Base-by-base conservation (phyloP, 2,113 vertebrate genomes). In the Thryonomys swinderianus region DNA sequence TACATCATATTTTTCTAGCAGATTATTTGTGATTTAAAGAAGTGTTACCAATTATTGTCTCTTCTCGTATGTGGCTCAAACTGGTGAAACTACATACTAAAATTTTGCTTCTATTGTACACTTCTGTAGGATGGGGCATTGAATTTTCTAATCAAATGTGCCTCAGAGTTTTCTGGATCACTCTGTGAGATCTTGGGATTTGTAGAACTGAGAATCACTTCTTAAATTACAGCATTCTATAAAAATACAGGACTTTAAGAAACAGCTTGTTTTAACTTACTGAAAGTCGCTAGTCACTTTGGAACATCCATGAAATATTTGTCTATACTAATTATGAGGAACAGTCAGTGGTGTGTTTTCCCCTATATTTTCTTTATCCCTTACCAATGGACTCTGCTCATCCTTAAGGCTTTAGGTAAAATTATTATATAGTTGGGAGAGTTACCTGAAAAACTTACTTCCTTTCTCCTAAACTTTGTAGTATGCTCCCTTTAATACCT, bases 11-110 rank as follows among this genome's bases (percentile, higher is more conserved):
- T 79, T 45, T 92, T 82, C 34, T 74, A 53, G 57, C 42, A 71
- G 61, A 45, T n/a, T 84, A 53, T 3, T 93, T 93, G 13, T 76
- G 45, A 64, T 86, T 95, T 89, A 62, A 82, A 55, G 34, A 86
- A 59, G 57, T 51, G 1, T 83, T 81, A 25, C n/a, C 80, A 67
- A 1, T 76, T 59, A 88, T 64, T 55, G 14, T 51, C 25, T 14
- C 30, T 20, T 53, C 48, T 45, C 69, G 20, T 76, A 12, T 59
- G 20, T 85, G 23, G 34, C 51, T 16, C 53, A 61, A 32, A 20
- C 27, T 86, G 55, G 25, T 81, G 78, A 55, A 85, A 81, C 27
- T 48, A 9, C 40, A 0, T 55, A 73, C 30, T 14, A 42, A 16
- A 55, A 66, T n/a, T 66, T 66, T 66, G 0, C 3, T 51, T 34